phyloP scores from a whole-genome alignment of 2,888 invertebrate genomes.

The Troglohyphantes excavatus region DNA sequence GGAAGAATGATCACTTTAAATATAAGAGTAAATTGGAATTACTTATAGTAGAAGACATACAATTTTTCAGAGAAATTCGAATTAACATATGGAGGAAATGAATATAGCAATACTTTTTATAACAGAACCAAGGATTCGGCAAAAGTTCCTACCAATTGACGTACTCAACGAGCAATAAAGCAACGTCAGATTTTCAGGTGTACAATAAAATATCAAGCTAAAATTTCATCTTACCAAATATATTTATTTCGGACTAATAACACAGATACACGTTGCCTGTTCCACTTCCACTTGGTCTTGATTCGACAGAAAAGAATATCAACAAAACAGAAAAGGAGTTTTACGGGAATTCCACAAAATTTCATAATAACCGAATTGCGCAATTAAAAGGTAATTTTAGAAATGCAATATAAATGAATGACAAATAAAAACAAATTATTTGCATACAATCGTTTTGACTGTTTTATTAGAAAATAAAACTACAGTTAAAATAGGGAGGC shows the following conservation, averaged over 20 bases:
- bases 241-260: slow-evolving; percentile 46
- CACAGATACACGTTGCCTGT: slow-evolving; percentile 68
- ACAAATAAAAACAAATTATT: no score
- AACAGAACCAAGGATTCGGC: neutral
- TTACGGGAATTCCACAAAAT: neutral
- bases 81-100: neutral
- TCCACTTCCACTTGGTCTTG: slow-evolving; percentile 39
- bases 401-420: neutral
- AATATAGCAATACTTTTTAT: neutral
- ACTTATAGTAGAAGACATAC: no score
- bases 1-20: no score
- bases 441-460: no score
- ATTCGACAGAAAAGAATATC: neutral
- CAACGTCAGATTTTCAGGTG: slow-evolving; percentile 3
- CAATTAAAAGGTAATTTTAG: no score
- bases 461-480: no score
- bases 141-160: neutral
- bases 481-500: no score
- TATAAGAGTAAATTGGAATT: no score
- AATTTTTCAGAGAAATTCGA: no score
- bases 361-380: no score
- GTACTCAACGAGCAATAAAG: neutral
- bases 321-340: slow-evolving; percentile 29
- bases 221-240: slow-evolving; percentile 31
- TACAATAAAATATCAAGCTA: neutral